Conservation (phyloP, 2,888 invertebrate genomes). For the Macropis europaea region DNA sequence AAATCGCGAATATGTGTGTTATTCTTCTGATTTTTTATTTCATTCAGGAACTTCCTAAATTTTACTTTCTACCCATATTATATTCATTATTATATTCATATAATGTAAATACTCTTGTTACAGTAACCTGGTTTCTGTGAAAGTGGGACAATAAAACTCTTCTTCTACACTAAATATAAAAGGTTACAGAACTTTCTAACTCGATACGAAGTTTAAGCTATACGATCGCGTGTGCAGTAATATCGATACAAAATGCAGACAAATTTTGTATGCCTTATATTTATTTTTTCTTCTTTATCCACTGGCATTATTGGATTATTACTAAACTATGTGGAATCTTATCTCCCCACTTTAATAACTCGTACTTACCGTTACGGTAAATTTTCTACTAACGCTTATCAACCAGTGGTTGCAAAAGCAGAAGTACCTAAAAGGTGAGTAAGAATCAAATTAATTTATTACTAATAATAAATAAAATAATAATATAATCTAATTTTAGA, state of each 20-base stretch:
- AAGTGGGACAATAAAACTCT: slow-evolving; percentile 13
- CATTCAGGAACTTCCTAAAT: no score
- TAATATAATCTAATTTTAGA: slow-evolving; percentile 65
- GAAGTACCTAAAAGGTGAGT: slow-evolving; percentile 87
- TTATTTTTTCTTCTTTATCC: slow-evolving; percentile 58
- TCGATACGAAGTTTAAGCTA: not conserved
- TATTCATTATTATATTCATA: no score
- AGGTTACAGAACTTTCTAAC: not conserved
- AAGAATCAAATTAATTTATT: not conserved
- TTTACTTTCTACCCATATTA: no score
- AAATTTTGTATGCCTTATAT: slow-evolving; percentile 71
- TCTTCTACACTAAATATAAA: not conserved
- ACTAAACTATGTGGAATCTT: slow-evolving; percentile 84
- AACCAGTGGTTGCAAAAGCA: slow-evolving; percentile 77
- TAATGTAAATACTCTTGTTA: no score
- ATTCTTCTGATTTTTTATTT: no score
- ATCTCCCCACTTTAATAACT: slow-evolving; percentile 84
- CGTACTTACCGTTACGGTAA: slow-evolving; percentile 89
- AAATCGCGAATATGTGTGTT: not conserved
- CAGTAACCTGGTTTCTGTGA: not conserved
- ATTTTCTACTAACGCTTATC: slow-evolving; percentile 82
- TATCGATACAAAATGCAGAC: slow-evolving; percentile 34
- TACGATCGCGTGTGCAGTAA: not conserved
- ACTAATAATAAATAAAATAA: not conserved
- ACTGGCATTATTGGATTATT: slow-evolving; percentile 83